These are phyloP conservation scores for Geotrupes spiniger DNA, from an alignment of 2,888 invertebrate genomes.

Conservation along the genomic window DNA sequence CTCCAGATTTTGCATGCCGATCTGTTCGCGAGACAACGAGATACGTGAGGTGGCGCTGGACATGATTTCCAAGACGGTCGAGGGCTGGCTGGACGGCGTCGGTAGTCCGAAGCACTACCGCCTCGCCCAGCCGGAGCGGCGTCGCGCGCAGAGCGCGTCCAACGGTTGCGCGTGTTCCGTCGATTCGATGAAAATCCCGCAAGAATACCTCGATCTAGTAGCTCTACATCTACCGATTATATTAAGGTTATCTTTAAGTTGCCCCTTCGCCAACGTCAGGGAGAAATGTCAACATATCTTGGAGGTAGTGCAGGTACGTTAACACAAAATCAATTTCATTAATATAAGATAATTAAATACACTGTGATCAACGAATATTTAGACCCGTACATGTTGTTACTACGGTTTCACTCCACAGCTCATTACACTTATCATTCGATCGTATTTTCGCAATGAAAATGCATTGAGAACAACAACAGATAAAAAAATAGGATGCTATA, in stretches of 20 bases:
- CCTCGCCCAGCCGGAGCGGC: conserved; percentile 40
- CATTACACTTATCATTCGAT: too few species aligned
- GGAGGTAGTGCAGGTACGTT: conserved; percentile 57
- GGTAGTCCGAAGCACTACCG: conserved; percentile 52
- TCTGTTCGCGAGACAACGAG: conserved; percentile 54
- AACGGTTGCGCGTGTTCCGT: conserved; percentile 50
- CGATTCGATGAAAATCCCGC: conserved; percentile 47
- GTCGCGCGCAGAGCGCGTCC: conserved; percentile 43
- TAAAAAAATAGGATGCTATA: too few species aligned
- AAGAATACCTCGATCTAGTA: conserved; percentile 55
- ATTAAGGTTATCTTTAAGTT: conserved; percentile 57
- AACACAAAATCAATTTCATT: too few species aligned
- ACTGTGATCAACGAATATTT: too few species aligned
- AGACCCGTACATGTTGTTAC: too few species aligned
- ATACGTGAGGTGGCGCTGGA: conserved; percentile 54
- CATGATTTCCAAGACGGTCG: conserved; percentile 54
- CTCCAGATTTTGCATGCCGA: conserved; percentile 54
- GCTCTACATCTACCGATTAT: conserved; percentile 58
- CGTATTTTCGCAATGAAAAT: too few species aligned
- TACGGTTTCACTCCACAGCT: too few species aligned
- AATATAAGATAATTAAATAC: too few species aligned
- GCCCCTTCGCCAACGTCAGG: conserved; percentile 60
- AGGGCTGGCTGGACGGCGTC: conserved; percentile 56
- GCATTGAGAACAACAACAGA: too few species aligned
- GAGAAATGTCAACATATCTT: conserved; percentile 58